A percentile compares a stretch with the other conserved stretches of the same genome.
These are phyloP conservation scores for Trichogramma pretiosum DNA, from an alignment of 1,140 invertebrate species.

Conservation along the genomic window DNA sequence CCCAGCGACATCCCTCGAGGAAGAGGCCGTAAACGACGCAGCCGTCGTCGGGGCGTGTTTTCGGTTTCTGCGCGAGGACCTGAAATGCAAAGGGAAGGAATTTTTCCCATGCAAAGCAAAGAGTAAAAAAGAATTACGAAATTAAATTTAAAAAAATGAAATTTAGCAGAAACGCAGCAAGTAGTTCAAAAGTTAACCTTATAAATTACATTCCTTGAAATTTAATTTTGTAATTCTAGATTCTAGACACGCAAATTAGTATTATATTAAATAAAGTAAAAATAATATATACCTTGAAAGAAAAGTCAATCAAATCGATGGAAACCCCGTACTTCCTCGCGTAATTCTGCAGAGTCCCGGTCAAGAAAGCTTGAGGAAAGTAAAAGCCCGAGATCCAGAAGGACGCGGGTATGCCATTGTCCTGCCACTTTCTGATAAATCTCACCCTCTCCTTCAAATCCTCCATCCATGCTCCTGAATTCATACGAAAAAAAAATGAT, in stretches of 20 bases:
- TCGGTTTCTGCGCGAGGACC: conserved; percentile 44
- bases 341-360: conserved; percentile 73
- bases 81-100: no score
- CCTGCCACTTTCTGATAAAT: conserved; percentile 61
- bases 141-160: no score
- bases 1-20: conserved; percentile 65
- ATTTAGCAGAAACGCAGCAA: no score
- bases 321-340: conserved; percentile 66
- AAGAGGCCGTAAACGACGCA: conserved; percentile 64
- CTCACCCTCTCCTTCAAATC: conserved; percentile 52
- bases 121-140: no score
- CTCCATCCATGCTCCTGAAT: conserved; percentile 52
- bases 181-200: no score
- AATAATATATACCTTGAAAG: conserved; percentile 51
- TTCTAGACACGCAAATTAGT: no score
- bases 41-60: conserved; percentile 52
- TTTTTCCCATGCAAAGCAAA: no score
- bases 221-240: no score
- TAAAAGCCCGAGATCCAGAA: conserved; percentile 84
- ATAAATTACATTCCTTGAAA: no score
- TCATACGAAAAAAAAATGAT: background rate
- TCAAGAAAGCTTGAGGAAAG: conserved; percentile 79
- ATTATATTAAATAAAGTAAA: no score
- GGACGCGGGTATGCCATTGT: conserved; percentile 58
- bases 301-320: conserved; percentile 68